Evolutionary conservation across 1,140 invertebrate species (phyloP).

Genomic region (Drosophila malerkotliana): DNA sequence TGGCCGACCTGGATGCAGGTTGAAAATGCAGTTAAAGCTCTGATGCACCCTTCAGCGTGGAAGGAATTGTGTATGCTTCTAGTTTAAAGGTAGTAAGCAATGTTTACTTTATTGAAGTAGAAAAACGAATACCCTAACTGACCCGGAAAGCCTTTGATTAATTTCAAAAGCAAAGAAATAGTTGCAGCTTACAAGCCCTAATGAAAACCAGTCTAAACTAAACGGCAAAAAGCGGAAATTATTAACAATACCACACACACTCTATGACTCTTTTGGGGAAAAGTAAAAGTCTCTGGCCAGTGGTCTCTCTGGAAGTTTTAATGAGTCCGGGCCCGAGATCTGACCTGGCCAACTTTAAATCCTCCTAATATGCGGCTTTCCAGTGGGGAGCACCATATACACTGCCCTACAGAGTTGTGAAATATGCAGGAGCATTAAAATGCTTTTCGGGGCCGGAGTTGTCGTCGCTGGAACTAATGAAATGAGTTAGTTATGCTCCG

Average conservation of each 20-base stretch:
- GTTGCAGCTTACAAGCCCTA: background rate
- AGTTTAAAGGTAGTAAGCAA: background rate
- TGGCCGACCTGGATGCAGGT: conserved; percentile 28
- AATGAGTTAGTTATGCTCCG: conserved; percentile 76
- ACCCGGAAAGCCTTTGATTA: background rate
- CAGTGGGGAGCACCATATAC: background rate
- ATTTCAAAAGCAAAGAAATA: too few species aligned
- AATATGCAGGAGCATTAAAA: conserved; percentile 76
- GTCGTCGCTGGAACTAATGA: conserved; percentile 53
- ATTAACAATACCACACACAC: background rate
- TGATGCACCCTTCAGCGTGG: conserved; percentile 32
- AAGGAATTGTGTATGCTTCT: background rate
- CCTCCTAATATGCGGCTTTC: conserved; percentile 47
- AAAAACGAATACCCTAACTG: background rate
- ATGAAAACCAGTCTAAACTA: background rate
- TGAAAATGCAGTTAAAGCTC: conserved; percentile 61
- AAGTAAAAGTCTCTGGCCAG: conserved; percentile 45
- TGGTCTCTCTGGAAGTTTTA: conserved; percentile 57
- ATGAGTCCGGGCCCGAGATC: conserved; percentile 56
- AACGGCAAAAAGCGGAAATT: background rate
- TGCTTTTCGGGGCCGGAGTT: conserved; percentile 32
- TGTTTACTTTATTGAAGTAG: background rate
- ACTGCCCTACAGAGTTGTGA: conserved; percentile 38
- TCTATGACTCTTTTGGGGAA: conserved; percentile 2
- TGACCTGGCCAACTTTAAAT: conserved; percentile 50